Conservation (phyloP, 1,140 invertebrate genomes). For the Vanessa tameamea region DNA sequence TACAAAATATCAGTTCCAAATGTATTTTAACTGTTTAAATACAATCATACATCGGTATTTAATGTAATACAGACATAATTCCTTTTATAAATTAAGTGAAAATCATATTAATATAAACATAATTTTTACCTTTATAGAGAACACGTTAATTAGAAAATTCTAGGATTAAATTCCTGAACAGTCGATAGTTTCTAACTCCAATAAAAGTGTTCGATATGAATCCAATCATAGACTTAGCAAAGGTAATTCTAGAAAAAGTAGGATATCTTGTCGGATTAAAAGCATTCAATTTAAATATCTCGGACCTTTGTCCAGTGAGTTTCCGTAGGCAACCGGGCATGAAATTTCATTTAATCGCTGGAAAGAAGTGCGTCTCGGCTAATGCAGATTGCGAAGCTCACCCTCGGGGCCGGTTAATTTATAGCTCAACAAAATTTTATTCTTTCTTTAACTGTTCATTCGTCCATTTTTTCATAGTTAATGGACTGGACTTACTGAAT, state of each 20-base stretch:
- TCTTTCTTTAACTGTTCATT: slow-evolving; percentile 71
- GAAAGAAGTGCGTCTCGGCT: slow-evolving; percentile 76
- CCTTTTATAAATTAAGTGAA: no score
- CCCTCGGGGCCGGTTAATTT: slow-evolving; percentile 72
- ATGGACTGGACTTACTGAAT: slow-evolving; percentile 61
- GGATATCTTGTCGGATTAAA: slow-evolving; percentile 63
- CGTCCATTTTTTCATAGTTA: slow-evolving; percentile 66
- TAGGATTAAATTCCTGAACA: slow-evolving; percentile 5
- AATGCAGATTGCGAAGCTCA: slow-evolving; percentile 74
- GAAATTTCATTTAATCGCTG: slow-evolving; percentile 78
- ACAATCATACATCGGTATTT: no score
- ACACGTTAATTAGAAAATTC: background rate
- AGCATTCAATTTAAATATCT: slow-evolving; percentile 75
- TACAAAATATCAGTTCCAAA: no score
- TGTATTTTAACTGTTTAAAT: no score
- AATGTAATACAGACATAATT: no score
- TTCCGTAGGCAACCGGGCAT: slow-evolving; percentile 68
- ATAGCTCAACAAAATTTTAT: slow-evolving; percentile 77
- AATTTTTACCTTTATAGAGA: background rate
- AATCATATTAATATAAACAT: no score
- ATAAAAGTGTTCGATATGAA: slow-evolving; percentile 29
- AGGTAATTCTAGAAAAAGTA: slow-evolving; percentile 49
- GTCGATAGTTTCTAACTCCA: slow-evolving; percentile 21
- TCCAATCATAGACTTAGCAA: slow-evolving; percentile 34
- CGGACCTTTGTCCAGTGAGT: slow-evolving; percentile 71